phyloP scores from a whole-genome alignment of 2,797 vertebrate genomes.

The Manis pentadactyla region DNA sequence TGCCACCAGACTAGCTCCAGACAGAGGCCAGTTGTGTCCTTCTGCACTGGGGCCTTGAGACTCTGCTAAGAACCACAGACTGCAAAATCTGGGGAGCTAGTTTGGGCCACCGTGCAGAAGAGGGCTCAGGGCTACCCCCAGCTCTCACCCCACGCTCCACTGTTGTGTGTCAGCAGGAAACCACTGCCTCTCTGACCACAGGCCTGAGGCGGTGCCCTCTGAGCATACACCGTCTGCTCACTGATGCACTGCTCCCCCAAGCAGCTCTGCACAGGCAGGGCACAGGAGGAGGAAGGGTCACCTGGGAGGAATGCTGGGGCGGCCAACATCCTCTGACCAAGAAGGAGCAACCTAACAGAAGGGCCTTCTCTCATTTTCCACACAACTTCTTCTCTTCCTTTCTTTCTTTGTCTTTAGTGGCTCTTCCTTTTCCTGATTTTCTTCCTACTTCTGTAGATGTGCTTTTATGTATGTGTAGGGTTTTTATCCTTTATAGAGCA shows the following conservation, averaged over 20 bases:
- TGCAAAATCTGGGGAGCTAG: neutral
- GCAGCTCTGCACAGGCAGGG: neutral
- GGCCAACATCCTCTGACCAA: neutral
- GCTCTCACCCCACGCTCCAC: neutral
- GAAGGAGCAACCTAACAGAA: rapidly evolving
- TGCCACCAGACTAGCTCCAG: constrained; percentile 10
- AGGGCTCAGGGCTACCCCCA: neutral
- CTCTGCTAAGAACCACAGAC: neutral
- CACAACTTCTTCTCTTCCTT: neutral
- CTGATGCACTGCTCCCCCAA: neutral
- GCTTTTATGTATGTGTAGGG: neutral
- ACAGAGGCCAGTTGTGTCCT: neutral
- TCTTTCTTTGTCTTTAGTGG: neutral
- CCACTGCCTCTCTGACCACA: neutral
- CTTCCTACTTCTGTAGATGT: neutral
- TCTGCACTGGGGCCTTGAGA: neutral
- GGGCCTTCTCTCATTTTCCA: neutral
- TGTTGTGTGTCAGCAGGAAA: neutral
- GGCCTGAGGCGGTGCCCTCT: neutral
- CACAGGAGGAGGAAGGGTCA: no score
- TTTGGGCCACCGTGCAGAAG: neutral
- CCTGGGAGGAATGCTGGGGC: rapidly evolving
- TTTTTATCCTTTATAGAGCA: neutral
- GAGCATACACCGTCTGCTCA: neutral
- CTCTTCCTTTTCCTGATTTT: neutral